Percentiles rank a stretch among this genome's conserved stretches.
Evolutionary conservation across 2,888 invertebrate species (phyloP).

Genomic region (Metopia argyrocephala): DNA sequence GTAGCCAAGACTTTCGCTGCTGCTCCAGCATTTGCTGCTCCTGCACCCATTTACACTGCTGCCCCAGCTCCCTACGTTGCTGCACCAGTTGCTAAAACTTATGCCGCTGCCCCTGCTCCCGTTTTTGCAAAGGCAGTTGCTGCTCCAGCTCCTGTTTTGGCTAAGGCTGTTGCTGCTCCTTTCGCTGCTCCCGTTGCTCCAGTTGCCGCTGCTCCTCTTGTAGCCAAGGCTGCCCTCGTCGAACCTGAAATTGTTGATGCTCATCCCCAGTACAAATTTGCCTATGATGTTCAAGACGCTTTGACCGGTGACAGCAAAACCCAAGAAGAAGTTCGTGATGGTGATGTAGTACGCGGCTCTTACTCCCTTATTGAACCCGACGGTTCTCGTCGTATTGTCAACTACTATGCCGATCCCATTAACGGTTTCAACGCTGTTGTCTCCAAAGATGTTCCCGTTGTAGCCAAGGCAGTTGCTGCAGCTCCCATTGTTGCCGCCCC

Average conservation of each 20-base stretch:
- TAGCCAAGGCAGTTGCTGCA: constrained; percentile 70
- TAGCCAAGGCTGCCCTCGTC: constrained; percentile 67
- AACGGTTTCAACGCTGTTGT: constrained; percentile 80
- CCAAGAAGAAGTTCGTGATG: constrained; percentile 79
- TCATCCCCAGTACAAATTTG: constrained; percentile 79
- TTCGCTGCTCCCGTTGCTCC: constrained; percentile 65
- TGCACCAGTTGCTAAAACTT: constrained; percentile 59
- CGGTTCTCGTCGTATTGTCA: constrained; percentile 79
- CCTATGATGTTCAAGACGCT: constrained; percentile 79
- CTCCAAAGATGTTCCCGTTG: constrained; percentile 77
- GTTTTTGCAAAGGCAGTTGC: constrained; percentile 63
- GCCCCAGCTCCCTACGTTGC: constrained; percentile 64
- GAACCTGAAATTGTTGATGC: constrained; percentile 78
- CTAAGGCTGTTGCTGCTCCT: constrained; percentile 66
- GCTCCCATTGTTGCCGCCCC: constrained; percentile 76
- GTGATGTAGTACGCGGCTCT: constrained; percentile 79
- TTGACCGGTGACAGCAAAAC: constrained; percentile 80
- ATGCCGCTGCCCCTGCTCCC: constrained; percentile 66
- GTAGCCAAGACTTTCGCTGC: constrained; percentile 64
- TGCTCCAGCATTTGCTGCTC: constrained; percentile 65
- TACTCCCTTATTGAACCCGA: constrained; percentile 80
- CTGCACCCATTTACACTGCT: constrained; percentile 66
- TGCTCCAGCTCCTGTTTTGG: constrained; percentile 65
- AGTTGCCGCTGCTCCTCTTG: constrained; percentile 65
- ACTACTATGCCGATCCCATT: constrained; percentile 79